Evolutionary conservation across 1,140 invertebrate species (phyloP).

Genomic region (Neomicropteryx cornuta): DNA sequence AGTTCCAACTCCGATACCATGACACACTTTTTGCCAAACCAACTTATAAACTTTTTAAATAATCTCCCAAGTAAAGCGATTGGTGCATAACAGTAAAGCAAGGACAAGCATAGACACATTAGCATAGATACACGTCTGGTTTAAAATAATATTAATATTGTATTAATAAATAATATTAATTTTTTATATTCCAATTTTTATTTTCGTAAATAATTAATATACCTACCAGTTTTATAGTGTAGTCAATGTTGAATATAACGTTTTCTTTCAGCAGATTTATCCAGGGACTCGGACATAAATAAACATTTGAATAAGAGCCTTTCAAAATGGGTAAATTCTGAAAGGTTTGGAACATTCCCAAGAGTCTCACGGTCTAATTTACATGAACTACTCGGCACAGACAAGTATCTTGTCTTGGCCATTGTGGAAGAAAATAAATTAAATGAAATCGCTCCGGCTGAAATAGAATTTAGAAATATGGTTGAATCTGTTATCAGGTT

Average conservation of each 20-base stretch:
- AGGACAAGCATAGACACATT: no score
- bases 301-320: slow-evolving; percentile 54
- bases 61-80: no score
- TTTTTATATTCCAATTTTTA: no score
- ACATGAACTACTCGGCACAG: slow-evolving; percentile 69
- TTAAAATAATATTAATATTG: no score
- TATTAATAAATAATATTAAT: no score
- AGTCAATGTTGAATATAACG: no score
- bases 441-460: slow-evolving; percentile 66
- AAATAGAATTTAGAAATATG: slow-evolving; percentile 76
- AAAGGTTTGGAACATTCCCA: slow-evolving; percentile 84
- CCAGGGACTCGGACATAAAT: slow-evolving; percentile 35
- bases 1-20: no score
- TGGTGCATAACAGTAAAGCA: no score
- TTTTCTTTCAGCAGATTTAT: slow-evolving; percentile 31
- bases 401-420: slow-evolving; percentile 76
- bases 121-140: no score
- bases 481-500: slow-evolving; percentile 66
- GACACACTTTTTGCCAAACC: no score
- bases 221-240: no score
- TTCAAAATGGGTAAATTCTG: slow-evolving; percentile 78
- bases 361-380: slow-evolving; percentile 78
- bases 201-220: background rate
- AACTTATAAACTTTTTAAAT: no score
- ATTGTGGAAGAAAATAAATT: slow-evolving; percentile 83